A percentile compares a stretch with the other conserved stretches of the same genome.
Evolutionary conservation across 1,140 invertebrate species (phyloP).

Genomic region (Penaeus chinensis): DNA sequence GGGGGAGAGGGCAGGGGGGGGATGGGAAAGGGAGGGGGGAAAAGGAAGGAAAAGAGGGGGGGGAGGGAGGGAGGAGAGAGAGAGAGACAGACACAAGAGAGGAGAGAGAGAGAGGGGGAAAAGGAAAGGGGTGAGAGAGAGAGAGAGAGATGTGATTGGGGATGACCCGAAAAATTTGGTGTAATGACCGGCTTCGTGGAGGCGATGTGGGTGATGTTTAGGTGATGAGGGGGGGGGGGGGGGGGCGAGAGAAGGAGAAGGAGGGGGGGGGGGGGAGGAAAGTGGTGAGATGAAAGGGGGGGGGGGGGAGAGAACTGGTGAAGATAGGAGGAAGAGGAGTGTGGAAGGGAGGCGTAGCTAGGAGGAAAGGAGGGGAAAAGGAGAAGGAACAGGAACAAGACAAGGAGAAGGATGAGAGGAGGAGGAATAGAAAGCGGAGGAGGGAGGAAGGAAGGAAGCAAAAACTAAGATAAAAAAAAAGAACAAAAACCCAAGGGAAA

Average conservation of each 20-base stretch:
- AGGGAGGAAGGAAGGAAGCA: not conserved
- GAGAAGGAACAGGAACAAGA: not conserved
- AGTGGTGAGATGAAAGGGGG: constrained; percentile 3
- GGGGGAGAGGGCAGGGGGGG: not conserved
- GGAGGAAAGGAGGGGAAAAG: not conserved
- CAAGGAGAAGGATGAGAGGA: not conserved
- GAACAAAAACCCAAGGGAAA: too few relatives aligned
- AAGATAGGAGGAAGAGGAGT: not conserved
- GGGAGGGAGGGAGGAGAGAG: not conserved
- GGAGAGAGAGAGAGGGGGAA: not conserved
- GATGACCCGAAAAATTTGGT: too few relatives aligned
- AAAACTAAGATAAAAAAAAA: too few relatives aligned
- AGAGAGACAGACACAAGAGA: not conserved
- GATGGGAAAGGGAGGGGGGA: not conserved
- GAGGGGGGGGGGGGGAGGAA: not conserved
- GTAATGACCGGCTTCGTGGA: too few relatives aligned
- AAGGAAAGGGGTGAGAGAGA: not conserved
- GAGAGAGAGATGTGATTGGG: not conserved
- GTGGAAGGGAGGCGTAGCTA: too few relatives aligned
- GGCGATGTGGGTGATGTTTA: too few relatives aligned
- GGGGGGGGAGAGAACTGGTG: too few relatives aligned
- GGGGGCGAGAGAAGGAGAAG: not conserved
- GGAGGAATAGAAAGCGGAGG: too few relatives aligned
- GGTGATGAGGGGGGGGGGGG: too few relatives aligned
- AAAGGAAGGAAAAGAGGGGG: too few relatives aligned